Base-by-base conservation (phyloP, 2,888 invertebrate species). In the Brachylomia viminalis region DNA sequence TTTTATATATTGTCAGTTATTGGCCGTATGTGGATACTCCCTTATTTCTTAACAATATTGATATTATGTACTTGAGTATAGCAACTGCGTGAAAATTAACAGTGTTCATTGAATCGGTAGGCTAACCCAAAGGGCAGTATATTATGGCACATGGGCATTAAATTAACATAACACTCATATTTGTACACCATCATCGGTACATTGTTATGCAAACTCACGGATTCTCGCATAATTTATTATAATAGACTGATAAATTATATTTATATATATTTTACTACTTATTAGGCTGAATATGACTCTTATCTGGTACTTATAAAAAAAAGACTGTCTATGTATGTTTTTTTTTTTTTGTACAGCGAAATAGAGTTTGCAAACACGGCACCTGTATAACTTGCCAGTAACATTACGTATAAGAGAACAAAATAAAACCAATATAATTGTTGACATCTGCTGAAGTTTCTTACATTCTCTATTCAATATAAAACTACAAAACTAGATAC, bases 61-160 rank as follows among this genome's bases (percentile, higher is more conserved):
- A 79, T 71, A 84, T 75, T 82, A 79, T 80, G 80, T 65, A 78
- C 52, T 82, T 86, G 88, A 82, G 79, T 87, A 84, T 83, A 86
- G 83, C 75, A 84, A 87, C 78, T 87, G 82, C 66, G 64, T 88
- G 86, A 80, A 83, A 82, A 87, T 77, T 77, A 83, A 79, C 78
- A 82, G 74, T 82, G 88, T 87, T 87, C 87, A 87, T 89, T 90
- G 92, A 91, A 90, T 93, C 92, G 93, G 93, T 92, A 93, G 93
- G 93, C 88, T 91, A 87, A 91, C 92, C 93, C 93, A 90, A 88
- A 85, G 92, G 94, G 92, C 89, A 88, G 88, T 91, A 89, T 88
- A 91, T 91, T 95, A 95, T 96, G 95, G 95, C 95, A 96, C 95
- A 93, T 95, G 93, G 92, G 92, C 92, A 92, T 92, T 92, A 89